Conservation (phyloP, 1,140 invertebrate genomes). For the Leptopilina boulardi region DNA sequence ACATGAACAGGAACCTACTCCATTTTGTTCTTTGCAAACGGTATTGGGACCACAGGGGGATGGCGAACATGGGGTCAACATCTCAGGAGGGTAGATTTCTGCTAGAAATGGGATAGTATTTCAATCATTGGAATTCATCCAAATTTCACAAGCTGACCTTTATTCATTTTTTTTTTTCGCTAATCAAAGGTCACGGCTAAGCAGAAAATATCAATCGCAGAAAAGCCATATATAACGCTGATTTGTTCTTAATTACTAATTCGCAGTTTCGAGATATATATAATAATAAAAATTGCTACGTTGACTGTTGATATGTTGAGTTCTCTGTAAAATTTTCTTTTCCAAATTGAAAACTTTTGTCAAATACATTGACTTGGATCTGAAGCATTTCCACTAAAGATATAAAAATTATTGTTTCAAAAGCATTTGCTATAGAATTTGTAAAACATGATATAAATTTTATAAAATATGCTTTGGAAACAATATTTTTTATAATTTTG, state of each 20-base stretch:
- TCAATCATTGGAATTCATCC: constrained; percentile 39
- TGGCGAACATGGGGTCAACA: constrained; percentile 69
- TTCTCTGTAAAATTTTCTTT: background rate
- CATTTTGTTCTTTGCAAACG: constrained; percentile 69
- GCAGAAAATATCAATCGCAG: background rate
- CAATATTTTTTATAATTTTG: no score
- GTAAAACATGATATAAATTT: no score
- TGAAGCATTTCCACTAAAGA: no score
- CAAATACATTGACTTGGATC: background rate
- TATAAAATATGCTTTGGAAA: no score
- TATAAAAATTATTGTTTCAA: no score
- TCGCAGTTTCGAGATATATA: background rate
- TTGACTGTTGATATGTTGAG: background rate
- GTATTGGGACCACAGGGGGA: constrained; percentile 74
- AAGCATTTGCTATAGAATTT: no score
- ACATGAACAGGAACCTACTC: constrained; percentile 73
- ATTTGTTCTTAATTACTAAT: background rate
- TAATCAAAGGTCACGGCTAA: background rate
- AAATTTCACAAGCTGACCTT: background rate
- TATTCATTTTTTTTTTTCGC: background rate
- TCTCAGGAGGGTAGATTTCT: constrained; percentile 45
- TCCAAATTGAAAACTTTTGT: background rate
- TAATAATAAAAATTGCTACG: background rate
- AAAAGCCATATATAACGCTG: background rate
- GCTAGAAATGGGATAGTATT: constrained; percentile 44